Evolutionary conservation across 2,797 vertebrate species (phyloP), one percentile per base, ranked within the genome.

Genomic region (Cyprinella venusta): DNA sequence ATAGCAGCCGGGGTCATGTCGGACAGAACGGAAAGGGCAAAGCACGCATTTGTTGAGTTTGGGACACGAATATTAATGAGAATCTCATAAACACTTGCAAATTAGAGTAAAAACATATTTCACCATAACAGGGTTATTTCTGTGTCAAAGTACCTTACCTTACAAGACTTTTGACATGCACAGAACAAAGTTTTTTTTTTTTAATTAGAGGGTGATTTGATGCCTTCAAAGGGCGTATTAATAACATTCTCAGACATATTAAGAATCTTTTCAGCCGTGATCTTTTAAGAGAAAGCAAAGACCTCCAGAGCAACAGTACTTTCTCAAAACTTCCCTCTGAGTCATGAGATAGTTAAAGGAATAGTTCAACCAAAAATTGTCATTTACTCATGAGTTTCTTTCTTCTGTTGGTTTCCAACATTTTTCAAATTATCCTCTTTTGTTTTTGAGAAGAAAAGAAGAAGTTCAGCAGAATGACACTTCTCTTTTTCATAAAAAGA

Each of bases 1-100:
- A 79, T 83, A 79, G 83, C 50, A 75, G 19, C 68, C 21, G 26
- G 74, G 61, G 63, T 61, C 50, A 68, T 54, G 67, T 67, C 6
- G 19, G 45, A 68, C n/a, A 59, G 30, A 50, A 64, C 30, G 7
- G 40, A 67, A 30, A 67, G 63, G 40, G 40, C 63, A 80, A 65
- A 77, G 72, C 72, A 36, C 12, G 50, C n/a, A 21, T 68, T 74
- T 45, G 59, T 21, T 33, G 54, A n/a, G 42, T 74, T 56, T 68
- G 50, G 48, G 63, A 30, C n/a, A 33, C 76, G 13, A 56, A 80
- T 38, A n/a, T 38, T 30, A 70, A 72, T 19, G 6, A 61, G 18
- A 67, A 54, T 54, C n/a, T 24, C 2, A 30, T 12, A n/a, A n/a
- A 33, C 8, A 61, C 38, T 26, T 45, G 56, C 4, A n/a, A 52